A percentile compares a stretch with the other conserved stretches of the same genome.
Evolutionary conservation across 2,113 vertebrate genomes (phyloP).

Genomic region (Xiphophorus maculatus): DNA sequence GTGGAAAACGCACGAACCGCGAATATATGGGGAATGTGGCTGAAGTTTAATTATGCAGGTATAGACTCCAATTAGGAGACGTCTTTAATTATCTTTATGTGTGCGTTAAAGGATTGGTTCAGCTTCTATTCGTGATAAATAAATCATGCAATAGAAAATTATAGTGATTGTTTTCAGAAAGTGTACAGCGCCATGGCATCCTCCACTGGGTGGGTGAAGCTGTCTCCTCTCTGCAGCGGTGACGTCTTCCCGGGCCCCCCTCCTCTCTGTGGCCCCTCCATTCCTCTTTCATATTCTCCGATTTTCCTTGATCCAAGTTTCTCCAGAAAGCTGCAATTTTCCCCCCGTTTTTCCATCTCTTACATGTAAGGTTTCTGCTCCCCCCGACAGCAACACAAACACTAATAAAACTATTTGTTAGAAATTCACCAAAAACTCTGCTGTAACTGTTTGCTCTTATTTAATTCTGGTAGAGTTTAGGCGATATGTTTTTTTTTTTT

Average conservation of each 20-base stretch:
- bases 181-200: neutral
- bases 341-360: neutral
- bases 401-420: no score
- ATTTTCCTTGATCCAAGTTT: conserved; percentile 51
- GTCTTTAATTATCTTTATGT: neutral
- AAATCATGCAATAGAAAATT: neutral
- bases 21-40: neutral
- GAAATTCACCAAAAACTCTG: no score
- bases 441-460: no score
- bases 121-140: neutral
- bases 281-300: neutral
- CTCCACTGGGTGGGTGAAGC: neutral
- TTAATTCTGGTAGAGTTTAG: no score
- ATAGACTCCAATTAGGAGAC: neutral
- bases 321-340: conserved; percentile 33
- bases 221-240: conserved; percentile 43
- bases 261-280: neutral
- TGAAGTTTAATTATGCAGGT: neutral
- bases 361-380: neutral
- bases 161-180: neutral
- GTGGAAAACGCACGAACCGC: neutral
- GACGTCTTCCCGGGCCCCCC: conserved; percentile 54
- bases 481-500: no score
- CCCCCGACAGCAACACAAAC: neutral
- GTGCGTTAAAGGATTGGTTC: neutral